Base-by-base conservation (phyloP, 1,140 invertebrate species). In the Andrena cerasifolii region DNA sequence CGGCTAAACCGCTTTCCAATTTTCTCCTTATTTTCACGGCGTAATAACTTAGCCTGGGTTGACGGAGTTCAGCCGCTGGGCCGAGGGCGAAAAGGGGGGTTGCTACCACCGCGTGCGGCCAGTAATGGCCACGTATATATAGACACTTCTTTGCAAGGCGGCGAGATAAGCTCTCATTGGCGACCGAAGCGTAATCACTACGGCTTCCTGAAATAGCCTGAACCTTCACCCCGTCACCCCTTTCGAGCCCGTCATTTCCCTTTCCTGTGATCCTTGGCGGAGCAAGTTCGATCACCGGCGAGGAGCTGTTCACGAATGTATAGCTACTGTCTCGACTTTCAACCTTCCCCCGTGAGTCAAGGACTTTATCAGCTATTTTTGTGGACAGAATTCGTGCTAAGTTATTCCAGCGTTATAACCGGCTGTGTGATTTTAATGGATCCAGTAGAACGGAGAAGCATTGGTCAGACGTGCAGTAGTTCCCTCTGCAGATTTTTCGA, bases 21-120 rank as follows among this genome's bases (percentile, higher is more conserved):
- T 87, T 85, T 84, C 83, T 78, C 70, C 82, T 85, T 84, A 84
- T 85, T 85, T 85, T 84, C 68, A 79, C 82, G 79, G 75, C 56
- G 70, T 85, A 84, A 85, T 85, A 84, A 84, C 79, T 85, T 85
- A 73, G n/a, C 47, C 54, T 53, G 53, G 78, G 62, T 61, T 77
- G 56, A 76, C 67, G 67, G 73, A 61, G 76, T 79, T 70, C 71
- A 70, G 59, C 49, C 40, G 49, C 45, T 18, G 76, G n/a, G 58
- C 6, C 12, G 40, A 36, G 63, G 58, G 16, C 33, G 51, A 77
- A 59, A 70, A 36, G 58, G 47, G 36, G 21, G 40, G 51, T 47
- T 73, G 78, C 40, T 45, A 26, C 43, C 47, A 59, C 43, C 67
- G 65, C 61, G 66, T 18, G 33, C 36, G 24, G 43, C 40, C 65